Conservation (phyloP, 2,113 vertebrate species). For the Odocoileus hemionus region DNA sequence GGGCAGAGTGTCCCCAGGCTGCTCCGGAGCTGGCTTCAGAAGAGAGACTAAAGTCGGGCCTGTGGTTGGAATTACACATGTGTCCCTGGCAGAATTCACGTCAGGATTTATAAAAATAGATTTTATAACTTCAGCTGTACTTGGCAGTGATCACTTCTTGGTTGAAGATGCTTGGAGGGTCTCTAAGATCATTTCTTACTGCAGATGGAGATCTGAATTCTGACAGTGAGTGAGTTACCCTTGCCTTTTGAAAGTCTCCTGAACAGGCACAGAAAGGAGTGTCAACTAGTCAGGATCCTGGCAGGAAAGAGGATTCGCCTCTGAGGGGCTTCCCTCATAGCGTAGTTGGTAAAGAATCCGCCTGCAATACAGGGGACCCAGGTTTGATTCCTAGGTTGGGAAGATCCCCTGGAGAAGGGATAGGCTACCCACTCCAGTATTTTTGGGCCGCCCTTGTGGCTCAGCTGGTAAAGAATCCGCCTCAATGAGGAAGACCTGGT, state of each 20-base stretch:
- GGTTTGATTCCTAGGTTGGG: not conserved
- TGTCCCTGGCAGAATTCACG: not conserved
- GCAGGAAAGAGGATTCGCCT: not conserved
- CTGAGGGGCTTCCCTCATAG: not conserved
- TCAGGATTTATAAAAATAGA: slow-evolving; percentile 5
- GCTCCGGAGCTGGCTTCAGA: not conserved
- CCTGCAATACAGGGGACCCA: not conserved
- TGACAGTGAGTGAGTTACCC: not conserved
- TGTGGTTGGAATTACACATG: not conserved
- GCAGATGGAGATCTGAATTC: not conserved
- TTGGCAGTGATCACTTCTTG: not conserved
- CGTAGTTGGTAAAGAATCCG: not conserved
- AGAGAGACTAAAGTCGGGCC: not conserved
- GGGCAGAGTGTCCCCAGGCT: not conserved
- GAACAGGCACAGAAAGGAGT: not conserved
- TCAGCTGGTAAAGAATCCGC: not conserved
- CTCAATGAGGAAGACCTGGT: not conserved
- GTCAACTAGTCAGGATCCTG: not conserved
- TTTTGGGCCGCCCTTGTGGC: not conserved
- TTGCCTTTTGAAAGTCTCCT: not conserved
- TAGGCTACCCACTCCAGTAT: not conserved
- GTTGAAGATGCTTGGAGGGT: not conserved
- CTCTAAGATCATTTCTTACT: not conserved
- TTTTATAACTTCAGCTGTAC: not conserved
- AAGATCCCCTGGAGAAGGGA: not conserved